These are phyloP conservation scores for Streblospio benedicti DNA, from an alignment of 1,140 invertebrate species.

Conservation along the genomic window DNA sequence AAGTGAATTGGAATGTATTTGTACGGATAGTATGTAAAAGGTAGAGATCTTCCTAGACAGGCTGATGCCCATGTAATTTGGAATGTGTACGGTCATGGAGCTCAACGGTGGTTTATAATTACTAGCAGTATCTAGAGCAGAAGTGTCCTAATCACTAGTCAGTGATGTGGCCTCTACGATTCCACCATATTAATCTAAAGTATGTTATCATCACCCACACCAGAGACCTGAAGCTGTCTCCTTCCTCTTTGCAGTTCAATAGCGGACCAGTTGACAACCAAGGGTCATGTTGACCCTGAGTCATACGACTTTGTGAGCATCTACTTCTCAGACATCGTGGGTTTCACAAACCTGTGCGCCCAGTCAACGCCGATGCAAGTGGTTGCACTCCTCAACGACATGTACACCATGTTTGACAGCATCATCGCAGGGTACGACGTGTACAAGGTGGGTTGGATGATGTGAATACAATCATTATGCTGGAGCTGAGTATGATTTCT, in stretches of 20 bases:
- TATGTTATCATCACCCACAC: neutral
- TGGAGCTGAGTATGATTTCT: too few relatives aligned
- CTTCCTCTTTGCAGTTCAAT: conserved; percentile 59
- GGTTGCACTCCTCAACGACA: conserved; percentile 88
- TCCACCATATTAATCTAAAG: too few relatives aligned
- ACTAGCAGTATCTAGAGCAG: neutral
- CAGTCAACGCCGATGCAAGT: conserved; percentile 85
- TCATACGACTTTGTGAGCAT: conserved; percentile 89
- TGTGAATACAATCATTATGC: too few relatives aligned
- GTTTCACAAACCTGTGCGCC: conserved; percentile 80
- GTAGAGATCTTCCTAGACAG: too few relatives aligned
- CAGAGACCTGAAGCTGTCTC: neutral
- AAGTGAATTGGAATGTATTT: too few relatives aligned
- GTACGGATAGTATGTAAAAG: too few relatives aligned
- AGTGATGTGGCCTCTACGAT: neutral
- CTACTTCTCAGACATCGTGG: conserved; percentile 89
- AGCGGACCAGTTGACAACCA: conserved; percentile 77
- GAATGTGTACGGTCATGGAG: too few relatives aligned
- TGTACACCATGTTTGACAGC: conserved; percentile 91
- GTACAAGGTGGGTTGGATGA: conserved; percentile 83
- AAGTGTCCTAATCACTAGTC: neutral
- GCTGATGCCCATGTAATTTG: too few relatives aligned
- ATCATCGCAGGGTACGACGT: conserved; percentile 95
- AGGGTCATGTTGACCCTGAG: conserved; percentile 81
- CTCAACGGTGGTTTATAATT: too few relatives aligned